A percentile compares a stretch with the other conserved stretches of the same genome.
These are phyloP conservation scores for Chrysoperla carnea DNA, from an alignment of 1,140 invertebrate species.

Conservation along the genomic window DNA sequence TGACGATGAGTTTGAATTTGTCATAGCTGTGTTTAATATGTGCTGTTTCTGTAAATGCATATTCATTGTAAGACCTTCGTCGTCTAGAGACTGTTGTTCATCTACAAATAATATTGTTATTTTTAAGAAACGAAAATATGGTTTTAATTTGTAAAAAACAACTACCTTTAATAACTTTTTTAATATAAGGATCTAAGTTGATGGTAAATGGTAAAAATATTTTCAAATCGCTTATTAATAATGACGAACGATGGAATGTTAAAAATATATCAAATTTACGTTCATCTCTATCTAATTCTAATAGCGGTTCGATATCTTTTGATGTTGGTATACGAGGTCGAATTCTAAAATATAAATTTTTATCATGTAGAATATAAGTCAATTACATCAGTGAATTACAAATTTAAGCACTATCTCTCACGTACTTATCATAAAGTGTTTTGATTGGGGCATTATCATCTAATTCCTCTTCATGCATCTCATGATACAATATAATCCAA, in stretches of 20 bases:
- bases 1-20: not conserved
- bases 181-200: constrained; percentile 88
- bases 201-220: constrained; percentile 94
- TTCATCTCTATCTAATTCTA: constrained; percentile 86
- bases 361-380: not conserved
- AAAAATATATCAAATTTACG: constrained; percentile 88
- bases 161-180: constrained; percentile 84
- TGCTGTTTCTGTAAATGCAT: constrained; percentile 14
- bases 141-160: no score
- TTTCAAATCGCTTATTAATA: constrained; percentile 73
- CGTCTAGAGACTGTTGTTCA: constrained; percentile 47
- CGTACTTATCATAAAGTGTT: constrained; percentile 81
- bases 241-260: constrained; percentile 63
- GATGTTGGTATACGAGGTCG: constrained; percentile 61
- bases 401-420: constrained; percentile 5
- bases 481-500: constrained; percentile 91
- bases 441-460: constrained; percentile 77
- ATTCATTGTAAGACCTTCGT: constrained; percentile 27
- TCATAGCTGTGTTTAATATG: constrained; percentile 6
- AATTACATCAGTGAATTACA: not conserved
- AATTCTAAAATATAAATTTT: constrained; percentile 32
- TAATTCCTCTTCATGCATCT: constrained; percentile 69
- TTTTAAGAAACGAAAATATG: no score
- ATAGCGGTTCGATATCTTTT: constrained; percentile 73
- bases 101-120: no score